Percentiles rank a stretch among this genome's conserved stretches.
Conservation (phyloP, 2,888 invertebrate genomes). For the Acleris literana region DNA sequence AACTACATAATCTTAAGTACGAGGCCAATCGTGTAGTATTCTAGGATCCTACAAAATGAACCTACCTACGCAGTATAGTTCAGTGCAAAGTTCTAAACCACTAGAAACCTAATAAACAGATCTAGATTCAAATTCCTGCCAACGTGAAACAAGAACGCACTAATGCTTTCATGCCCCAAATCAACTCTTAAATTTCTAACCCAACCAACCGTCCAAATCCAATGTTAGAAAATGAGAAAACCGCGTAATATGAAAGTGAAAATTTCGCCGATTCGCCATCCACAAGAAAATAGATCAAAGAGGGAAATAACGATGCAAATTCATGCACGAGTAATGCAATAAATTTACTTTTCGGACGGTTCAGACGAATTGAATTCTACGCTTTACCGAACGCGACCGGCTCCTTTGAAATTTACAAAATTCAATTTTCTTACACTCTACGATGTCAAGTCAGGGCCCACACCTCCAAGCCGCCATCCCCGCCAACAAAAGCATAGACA, state of each 20-base stretch:
- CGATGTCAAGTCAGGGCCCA: constrained; percentile 8
- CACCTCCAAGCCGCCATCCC: not conserved
- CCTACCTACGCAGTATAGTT: too few species aligned
- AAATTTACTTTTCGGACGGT: constrained; percentile 63
- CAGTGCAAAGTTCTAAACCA: too few species aligned
- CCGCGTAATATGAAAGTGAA: constrained; percentile 36
- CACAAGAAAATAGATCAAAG: constrained; percentile 70
- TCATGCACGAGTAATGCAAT: constrained; percentile 69
- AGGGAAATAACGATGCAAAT: constrained; percentile 54
- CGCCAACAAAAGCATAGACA: constrained; percentile 26
- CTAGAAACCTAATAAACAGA: too few species aligned
- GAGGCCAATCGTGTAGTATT: too few species aligned
- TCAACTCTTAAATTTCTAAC: constrained; percentile 16
- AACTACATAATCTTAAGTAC: too few species aligned
- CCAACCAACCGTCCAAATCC: constrained; percentile 30
- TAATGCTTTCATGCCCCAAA: not conserved
- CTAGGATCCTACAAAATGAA: too few species aligned
- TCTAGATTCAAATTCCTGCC: too few species aligned
- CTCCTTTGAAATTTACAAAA: constrained; percentile 66
- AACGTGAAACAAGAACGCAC: too few species aligned
- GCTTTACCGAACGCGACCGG: constrained; percentile 54
- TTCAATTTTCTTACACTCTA: constrained; percentile 56
- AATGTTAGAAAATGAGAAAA: constrained; percentile 37
- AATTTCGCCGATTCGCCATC: constrained; percentile 32
- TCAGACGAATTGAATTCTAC: constrained; percentile 74